A percentile compares a stretch with the other conserved stretches of the same genome.
phyloP scores from a whole-genome alignment of 2,113 vertebrate genomes.

The Rhabdomys dilectus region DNA sequence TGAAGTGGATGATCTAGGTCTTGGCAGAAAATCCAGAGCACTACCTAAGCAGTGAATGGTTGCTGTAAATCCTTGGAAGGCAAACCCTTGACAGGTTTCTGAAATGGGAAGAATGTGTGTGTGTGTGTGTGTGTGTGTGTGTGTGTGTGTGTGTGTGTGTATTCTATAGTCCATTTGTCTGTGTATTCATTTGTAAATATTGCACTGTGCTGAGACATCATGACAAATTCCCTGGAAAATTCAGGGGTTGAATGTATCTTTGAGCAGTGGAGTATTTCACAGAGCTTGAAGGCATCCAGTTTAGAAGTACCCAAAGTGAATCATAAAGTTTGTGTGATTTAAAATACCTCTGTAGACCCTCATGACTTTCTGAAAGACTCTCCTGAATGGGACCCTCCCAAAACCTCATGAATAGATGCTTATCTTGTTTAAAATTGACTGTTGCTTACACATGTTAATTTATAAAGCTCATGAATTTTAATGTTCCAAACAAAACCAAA shows the following conservation, averaged over 20 bases:
- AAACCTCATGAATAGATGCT: background rate
- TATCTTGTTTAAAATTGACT: conserved; percentile 2
- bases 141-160: too few relatives aligned
- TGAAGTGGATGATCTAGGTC: background rate
- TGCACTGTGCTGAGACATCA: background rate
- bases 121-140: too few relatives aligned
- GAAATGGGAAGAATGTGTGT: background rate
- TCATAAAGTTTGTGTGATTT: background rate
- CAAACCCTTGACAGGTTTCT: background rate
- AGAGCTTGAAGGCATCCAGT: background rate
- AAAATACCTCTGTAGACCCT: conserved; percentile 9
- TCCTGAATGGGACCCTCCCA: background rate
- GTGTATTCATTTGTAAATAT: background rate
- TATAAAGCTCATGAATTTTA: background rate
- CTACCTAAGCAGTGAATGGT: background rate
- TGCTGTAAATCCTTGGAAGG: background rate
- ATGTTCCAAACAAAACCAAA: background rate
- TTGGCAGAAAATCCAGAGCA: background rate
- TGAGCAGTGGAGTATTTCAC: conserved; percentile 4
- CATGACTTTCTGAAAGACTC: background rate
- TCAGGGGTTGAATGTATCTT: background rate
- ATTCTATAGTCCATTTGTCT: background rate
- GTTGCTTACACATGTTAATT: background rate
- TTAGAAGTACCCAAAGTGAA: background rate
- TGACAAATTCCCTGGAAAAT: background rate